Evolutionary conservation across 2,888 invertebrate species (phyloP), one percentile per base, ranked within the genome.

Genomic region (Drosophila koepferae): DNA sequence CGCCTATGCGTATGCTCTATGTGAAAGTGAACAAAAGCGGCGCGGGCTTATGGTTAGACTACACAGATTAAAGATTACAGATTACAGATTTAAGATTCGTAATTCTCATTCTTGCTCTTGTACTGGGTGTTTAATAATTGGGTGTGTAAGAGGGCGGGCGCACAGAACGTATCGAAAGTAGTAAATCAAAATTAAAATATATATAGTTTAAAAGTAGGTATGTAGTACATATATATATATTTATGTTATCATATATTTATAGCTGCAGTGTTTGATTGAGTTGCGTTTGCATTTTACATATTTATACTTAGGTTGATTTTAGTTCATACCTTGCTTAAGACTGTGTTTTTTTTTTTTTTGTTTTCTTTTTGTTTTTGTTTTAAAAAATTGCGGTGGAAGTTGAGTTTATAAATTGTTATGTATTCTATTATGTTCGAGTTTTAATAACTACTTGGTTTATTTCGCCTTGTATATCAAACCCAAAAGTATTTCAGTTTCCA

Each of bases 361-460:
- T 82, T 66, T 82, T 23, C 72, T 40, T 66, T 85, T 70, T 72
- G 55, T 66, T 85, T 67, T 38, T 76, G 55, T 72, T 82, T 77
- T 86, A 88, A 86, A 90, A 89, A 87, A 87, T 88, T 87, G 86
- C 86, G 86, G 86, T 87, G 86, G 86, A 87, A 89, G 86, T 87
- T 87, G 89, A 87, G 87, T 86, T 90, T 81, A 81, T 89, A 79
- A 79, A 76, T 83, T 80, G 74, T 82, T 87, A 78, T 86, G 65
- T 82, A 80, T 54, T 76, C 71, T 85, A 82, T 80, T 86, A 86
- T 84, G 65, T 67, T 82, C 67, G 77, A 63, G 74, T 80, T 77
- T 69, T 81, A 84, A 84, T 85, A 89, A 74, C 84, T 84, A 84
- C 72, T 82, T 80, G 80, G 82, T 83, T 82, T 80, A 74, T 69